Evolutionary conservation across 1,140 invertebrate species (phyloP).

Genomic region (Nephila pilipes): DNA sequence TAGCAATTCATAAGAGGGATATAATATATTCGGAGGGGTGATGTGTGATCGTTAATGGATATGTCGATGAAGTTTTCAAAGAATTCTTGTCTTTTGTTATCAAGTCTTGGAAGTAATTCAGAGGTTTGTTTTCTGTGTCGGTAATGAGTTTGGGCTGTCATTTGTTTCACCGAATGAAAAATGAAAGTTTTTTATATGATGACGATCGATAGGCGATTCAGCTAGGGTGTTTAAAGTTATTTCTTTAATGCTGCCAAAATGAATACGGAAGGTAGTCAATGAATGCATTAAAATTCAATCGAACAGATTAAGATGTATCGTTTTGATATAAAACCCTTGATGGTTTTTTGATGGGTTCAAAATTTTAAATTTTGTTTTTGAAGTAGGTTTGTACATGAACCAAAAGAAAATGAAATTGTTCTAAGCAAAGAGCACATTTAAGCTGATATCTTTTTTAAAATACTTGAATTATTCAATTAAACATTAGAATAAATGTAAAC

Average conservation of each 20-base stretch:
- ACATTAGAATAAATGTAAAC: too few species aligned
- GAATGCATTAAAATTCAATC: not conserved
- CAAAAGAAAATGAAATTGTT: too few species aligned
- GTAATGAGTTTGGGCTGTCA: constrained; percentile 43
- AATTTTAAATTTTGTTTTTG: too few species aligned
- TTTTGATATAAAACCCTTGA: too few species aligned
- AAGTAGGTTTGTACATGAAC: too few species aligned
- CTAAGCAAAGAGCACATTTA: too few species aligned
- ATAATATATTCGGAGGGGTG: constrained; percentile 4
- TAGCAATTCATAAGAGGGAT: not conserved
- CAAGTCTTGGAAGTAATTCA: constrained; percentile 17
- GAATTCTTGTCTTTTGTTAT: constrained; percentile 31
- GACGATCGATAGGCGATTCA: not conserved
- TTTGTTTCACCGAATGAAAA: constrained; percentile 22
- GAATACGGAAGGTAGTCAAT: not conserved
- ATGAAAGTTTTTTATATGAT: not conserved
- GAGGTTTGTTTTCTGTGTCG: constrained; percentile 33
- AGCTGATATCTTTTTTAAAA: too few species aligned
- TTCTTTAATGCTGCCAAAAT: not conserved
- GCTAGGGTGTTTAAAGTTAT: not conserved
- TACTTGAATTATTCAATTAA: too few species aligned
- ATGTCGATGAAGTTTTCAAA: constrained; percentile 11
- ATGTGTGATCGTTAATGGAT: constrained; percentile 39
- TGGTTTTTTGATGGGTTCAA: too few species aligned
- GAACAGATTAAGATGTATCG: too few species aligned